phyloP scores from a whole-genome alignment of 2,888 invertebrate genomes.

The Campoplex capitator region DNA sequence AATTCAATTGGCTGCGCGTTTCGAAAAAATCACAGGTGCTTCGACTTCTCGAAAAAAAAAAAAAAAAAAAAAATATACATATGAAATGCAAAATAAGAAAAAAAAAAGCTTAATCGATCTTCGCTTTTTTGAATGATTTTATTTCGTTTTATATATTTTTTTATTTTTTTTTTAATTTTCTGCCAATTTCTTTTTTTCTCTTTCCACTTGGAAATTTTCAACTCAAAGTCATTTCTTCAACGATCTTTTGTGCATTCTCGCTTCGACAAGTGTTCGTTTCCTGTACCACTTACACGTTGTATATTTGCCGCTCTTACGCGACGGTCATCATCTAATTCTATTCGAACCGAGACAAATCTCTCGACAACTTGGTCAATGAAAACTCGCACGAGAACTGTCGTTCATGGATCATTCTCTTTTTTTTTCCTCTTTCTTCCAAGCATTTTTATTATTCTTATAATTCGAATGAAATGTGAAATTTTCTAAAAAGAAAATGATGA shows the following conservation, averaged over 20 bases:
- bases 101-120: background rate
- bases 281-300: constrained; percentile 75
- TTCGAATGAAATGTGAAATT: background rate
- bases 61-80: too few species aligned
- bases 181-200: background rate
- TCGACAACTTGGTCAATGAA: constrained; percentile 48
- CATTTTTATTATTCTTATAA: background rate
- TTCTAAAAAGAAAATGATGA: background rate
- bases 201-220: background rate
- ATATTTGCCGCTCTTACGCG: constrained; percentile 72
- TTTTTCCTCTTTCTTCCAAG: background rate
- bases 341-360: constrained; percentile 43
- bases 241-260: constrained; percentile 56
- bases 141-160: background rate
- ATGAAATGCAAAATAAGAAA: too few species aligned
- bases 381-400: constrained; percentile 6
- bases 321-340: constrained; percentile 69
- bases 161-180: background rate
- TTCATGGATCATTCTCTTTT: constrained; percentile 17
- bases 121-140: background rate
- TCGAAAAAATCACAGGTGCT: constrained; percentile 46
- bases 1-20: constrained; percentile 53
- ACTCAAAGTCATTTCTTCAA: constrained; percentile 31
- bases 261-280: constrained; percentile 79
- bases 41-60: background rate